Evolutionary conservation across 2,113 vertebrate species (phyloP), one percentile per base, ranked within the genome.

Genomic region (Heterochromis multidens): DNA sequence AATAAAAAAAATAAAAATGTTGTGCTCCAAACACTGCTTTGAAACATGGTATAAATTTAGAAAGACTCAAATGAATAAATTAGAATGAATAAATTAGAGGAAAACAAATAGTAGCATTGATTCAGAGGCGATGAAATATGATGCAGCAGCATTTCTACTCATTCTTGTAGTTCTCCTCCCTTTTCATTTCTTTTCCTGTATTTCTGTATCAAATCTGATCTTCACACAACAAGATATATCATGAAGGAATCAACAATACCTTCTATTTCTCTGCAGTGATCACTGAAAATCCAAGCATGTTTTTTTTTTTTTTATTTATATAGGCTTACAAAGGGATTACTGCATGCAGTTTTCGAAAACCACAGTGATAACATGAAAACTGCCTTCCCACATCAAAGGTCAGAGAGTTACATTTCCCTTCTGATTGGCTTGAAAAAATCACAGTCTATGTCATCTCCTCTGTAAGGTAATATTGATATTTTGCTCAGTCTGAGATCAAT

Each of bases 401-500:
- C 49, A 85, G 56, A 82, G 77, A 82, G 76, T 87, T 84, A 62
- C 86, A 84, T 89, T 83, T 80, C 79, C 13, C 16, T 31, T 23
- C 27, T 79, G 83, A 84, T 70, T 80, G 62, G 54, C 67, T 83
- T 25, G 16, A 29, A 82, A 46, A 85, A 91, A 79, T 35, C 46
- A 67, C 79, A 43, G 74, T 3, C 29, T 49, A 6, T 67, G 79
- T 80, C 85, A 23, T 85, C 88, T 80, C 46, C 67, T 40, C 77
- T 62, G 14, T 85, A 59, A 82, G 80, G 49, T 54, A n/a, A 83
- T 90, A 88, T 91, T 72, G 92, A 91, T 88, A 87, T 89, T 88
- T 86, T 62, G 63, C 90, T 87, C 33, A 40, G 40, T 43, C 86
- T 83, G 77, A 81, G 86, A 92, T 93, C 90, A 87, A 92, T 92